These are phyloP conservation scores for Macrosteles quadrilineatus DNA, from an alignment of 1,140 invertebrate genomes.

Conservation along the genomic window DNA sequence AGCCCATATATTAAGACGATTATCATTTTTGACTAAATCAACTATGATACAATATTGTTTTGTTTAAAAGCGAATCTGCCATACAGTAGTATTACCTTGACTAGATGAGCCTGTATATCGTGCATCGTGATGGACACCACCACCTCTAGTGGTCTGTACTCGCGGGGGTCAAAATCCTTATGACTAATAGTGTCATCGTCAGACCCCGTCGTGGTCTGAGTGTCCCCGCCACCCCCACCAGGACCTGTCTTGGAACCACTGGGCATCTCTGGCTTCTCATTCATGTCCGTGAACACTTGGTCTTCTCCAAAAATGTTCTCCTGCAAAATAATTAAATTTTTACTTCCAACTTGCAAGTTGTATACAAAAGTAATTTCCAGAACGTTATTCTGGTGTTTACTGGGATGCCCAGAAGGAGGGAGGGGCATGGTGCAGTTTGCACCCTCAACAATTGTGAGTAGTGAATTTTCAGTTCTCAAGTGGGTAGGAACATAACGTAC, in stretches of 20 bases:
- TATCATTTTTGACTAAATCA: no score
- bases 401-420: no score
- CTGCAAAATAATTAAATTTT: conserved; percentile 48
- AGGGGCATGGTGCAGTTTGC: no score
- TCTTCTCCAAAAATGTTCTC: conserved; percentile 97
- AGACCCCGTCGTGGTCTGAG: conserved; percentile 53
- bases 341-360: no score
- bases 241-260: conserved; percentile 23
- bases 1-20: no score
- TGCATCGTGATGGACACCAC: conserved; percentile 93
- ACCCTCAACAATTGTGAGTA: no score
- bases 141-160: conserved; percentile 87
- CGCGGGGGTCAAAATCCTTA: conserved; percentile 76
- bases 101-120: conserved; percentile 90
- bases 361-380: no score
- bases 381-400: no score
- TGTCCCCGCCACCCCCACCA: conserved; percentile 26
- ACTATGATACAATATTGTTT: no score
- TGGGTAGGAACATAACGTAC: no score
- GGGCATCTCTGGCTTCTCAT: conserved; percentile 38
- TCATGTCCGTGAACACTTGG: conserved; percentile 91
- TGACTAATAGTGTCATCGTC: conserved; percentile 57
- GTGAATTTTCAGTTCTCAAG: no score
- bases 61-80: no score
- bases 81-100: conserved; percentile 59